Evolutionary conservation across 2,797 vertebrate genomes (phyloP).

Genomic region (Pangasius larnaudii): DNA sequence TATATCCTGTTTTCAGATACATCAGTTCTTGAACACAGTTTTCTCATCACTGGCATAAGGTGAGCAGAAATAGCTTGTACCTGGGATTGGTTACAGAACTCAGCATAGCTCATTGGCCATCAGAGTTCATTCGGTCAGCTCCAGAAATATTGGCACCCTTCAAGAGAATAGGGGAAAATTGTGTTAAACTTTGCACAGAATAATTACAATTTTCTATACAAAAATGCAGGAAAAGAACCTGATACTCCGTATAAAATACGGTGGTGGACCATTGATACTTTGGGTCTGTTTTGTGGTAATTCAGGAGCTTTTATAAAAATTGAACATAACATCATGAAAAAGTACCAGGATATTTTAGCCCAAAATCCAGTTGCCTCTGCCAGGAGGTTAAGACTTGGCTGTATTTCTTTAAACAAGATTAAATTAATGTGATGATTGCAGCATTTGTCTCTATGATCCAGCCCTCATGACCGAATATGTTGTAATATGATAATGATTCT

Average conservation of each 20-base stretch:
- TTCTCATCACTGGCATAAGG: not conserved
- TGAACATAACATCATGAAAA: not conserved
- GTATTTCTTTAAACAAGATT: not conserved
- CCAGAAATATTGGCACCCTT: not conserved
- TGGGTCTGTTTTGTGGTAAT: not conserved
- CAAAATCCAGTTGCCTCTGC: not conserved
- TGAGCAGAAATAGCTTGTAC: not conserved
- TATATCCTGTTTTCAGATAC: not conserved
- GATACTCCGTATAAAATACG: too few species aligned
- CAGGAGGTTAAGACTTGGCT: not conserved
- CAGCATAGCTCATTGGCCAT: not conserved
- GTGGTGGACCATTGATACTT: not conserved
- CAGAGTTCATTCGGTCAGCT: not conserved
- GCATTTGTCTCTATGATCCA: not conserved
- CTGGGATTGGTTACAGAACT: not conserved
- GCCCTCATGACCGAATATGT: not conserved
- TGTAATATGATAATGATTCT: slow-evolving; percentile 16
- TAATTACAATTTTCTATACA: not conserved
- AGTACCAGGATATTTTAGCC: not conserved
- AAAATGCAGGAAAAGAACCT: not conserved
- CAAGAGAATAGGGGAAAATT: not conserved
- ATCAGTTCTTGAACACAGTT: not conserved
- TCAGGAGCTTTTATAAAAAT: not conserved
- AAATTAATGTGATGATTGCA: not conserved
- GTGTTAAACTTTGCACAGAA: not conserved